Conservation (phyloP, 2,797 vertebrate genomes). For the Tenualosa thibaudeaui region DNA sequence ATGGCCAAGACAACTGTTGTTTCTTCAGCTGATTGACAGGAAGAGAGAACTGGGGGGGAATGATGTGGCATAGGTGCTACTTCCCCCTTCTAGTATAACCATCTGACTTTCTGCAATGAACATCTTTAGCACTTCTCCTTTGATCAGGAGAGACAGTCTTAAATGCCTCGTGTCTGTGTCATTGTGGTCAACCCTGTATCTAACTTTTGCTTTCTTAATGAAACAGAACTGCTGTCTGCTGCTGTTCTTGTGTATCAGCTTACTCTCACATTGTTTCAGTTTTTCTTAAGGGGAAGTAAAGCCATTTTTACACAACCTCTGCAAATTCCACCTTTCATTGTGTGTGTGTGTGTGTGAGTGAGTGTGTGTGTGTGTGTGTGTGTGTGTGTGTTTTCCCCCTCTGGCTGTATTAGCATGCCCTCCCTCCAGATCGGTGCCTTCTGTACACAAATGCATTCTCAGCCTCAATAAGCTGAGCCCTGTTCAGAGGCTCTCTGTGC, state of each 20-base stretch:
- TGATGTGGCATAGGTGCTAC: conserved; percentile 2
- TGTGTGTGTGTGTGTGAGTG: background rate
- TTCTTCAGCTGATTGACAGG: conserved; percentile 17
- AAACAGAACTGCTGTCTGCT: background rate
- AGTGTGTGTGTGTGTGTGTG: background rate
- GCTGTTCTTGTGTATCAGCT: background rate
- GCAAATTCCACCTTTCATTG: background rate
- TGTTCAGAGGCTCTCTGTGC: background rate
- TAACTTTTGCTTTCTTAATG: background rate
- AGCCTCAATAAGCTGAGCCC: conserved; percentile 6
- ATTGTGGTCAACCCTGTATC: background rate
- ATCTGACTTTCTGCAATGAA: conserved; percentile 36
- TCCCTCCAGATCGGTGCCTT: background rate
- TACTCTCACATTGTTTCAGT: background rate
- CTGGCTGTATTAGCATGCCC: background rate
- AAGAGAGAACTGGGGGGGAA: background rate
- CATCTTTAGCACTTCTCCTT: background rate
- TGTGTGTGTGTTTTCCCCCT: background rate
- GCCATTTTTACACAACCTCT: background rate
- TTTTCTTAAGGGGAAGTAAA: background rate
- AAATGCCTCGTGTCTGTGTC: background rate
- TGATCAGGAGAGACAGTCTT: background rate
- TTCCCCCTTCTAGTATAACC: conserved; percentile 35
- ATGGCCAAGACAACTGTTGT: background rate
- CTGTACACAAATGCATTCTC: conserved; percentile 4